Evolutionary conservation across 30 jellyfish, hydroid and myxozoan genomes (phyloP).

Genomic region (Turritopsis dohrnii): DNA sequence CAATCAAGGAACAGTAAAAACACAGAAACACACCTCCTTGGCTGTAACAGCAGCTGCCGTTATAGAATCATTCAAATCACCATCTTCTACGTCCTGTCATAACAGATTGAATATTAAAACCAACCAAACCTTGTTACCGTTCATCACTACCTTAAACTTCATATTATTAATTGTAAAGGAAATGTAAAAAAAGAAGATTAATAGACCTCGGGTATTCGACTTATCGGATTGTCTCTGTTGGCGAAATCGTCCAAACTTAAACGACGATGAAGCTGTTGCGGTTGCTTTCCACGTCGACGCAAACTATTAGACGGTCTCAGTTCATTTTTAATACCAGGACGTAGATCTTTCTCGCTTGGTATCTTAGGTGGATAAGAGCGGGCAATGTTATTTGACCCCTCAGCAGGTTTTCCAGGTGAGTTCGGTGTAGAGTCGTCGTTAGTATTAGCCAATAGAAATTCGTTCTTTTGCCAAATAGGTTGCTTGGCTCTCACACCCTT

Average conservation of each 20-base stretch:
- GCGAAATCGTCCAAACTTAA: slow-evolving; percentile 13
- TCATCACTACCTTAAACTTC: too few relatives aligned
- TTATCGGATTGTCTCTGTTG: neutral
- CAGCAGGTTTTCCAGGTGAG: neutral
- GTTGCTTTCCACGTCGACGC: slow-evolving; percentile 22
- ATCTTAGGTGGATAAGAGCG: slow-evolving; percentile 17
- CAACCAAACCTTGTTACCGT: too few relatives aligned
- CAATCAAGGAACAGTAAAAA: too few relatives aligned
- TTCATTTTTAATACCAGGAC: slow-evolving; percentile 35
- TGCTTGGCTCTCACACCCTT: slow-evolving; percentile 93
- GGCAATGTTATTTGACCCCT: neutral
- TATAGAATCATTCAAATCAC: slow-evolving; percentile 54
- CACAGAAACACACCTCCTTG: slow-evolving; percentile 52
- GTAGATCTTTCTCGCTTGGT: slow-evolving; percentile 30
- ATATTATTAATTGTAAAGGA: neutral
- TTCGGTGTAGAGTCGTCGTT: neutral
- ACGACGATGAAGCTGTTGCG: neutral
- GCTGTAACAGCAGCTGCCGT: slow-evolving; percentile 85
- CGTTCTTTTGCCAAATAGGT: slow-evolving; percentile 71
- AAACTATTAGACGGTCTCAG: slow-evolving; percentile 29
- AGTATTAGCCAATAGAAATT: neutral
- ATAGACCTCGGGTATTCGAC: slow-evolving; percentile 21
- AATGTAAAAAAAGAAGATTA: neutral
- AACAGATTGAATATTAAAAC: too few relatives aligned
- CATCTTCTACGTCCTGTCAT: slow-evolving; percentile 24